These are phyloP conservation scores for Caenorhabditis sp. DNA, from an alignment of 2,888 invertebrate species.

Conservation along the genomic window DNA sequence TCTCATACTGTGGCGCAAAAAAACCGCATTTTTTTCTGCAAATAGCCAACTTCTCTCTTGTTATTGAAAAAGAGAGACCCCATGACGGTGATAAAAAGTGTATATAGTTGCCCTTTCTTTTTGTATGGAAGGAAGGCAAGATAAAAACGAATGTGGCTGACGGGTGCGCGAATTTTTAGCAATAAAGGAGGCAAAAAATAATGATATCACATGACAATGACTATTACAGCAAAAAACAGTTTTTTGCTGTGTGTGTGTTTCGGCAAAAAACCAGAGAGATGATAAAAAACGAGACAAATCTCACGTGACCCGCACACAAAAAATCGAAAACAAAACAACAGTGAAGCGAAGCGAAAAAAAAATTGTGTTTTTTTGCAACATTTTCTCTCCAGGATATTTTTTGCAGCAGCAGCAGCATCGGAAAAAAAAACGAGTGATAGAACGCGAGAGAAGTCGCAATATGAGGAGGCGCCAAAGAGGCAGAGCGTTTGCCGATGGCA, in stretches of 20 bases:
- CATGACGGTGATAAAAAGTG: neutral
- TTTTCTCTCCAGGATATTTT: too few species aligned
- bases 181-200: neutral
- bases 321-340: neutral
- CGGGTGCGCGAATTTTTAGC: too few species aligned
- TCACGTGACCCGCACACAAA: neutral
- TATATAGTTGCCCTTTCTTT: neutral
- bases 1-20: too few species aligned
- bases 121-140: neutral
- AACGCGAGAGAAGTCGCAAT: neutral
- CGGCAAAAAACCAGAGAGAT: constrained; percentile 5
- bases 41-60: neutral
- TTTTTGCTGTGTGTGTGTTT: too few species aligned
- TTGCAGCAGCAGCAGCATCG: neutral
- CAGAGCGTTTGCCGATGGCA: too few species aligned
- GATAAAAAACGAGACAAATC: constrained; percentile 8
- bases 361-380: neutral
- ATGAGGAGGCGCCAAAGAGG: too few species aligned
- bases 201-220: too few species aligned
- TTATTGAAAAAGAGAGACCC: neutral
- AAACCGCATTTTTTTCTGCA: neutral
- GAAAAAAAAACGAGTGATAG: neutral
- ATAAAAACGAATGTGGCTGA: too few species aligned
- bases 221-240: too few species aligned
- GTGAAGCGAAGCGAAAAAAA: neutral